Conservation (phyloP, 2,113 vertebrate genomes). For the Potamarius usumacintae region DNA sequence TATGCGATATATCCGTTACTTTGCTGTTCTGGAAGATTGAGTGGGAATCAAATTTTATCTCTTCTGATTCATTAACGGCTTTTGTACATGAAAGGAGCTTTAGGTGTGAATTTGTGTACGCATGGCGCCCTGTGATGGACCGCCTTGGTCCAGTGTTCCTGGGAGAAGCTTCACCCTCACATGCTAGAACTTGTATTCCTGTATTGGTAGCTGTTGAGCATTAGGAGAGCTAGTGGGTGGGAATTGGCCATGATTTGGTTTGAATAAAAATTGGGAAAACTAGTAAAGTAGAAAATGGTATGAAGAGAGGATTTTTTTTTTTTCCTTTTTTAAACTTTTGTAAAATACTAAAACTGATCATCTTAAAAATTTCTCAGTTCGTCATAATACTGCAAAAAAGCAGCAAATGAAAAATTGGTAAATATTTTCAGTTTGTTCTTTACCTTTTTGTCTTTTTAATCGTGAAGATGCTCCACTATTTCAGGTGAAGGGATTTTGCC, state of each 20-base stretch:
- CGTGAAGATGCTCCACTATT: not conserved
- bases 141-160: too few species aligned
- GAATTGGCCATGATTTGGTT: not conserved
- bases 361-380: not conserved
- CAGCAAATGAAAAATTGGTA: not conserved
- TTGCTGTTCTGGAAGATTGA: too few species aligned
- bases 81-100: not conserved
- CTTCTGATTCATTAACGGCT: too few species aligned
- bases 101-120: not conserved
- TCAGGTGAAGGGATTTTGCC: constrained; percentile 1
- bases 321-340: not conserved
- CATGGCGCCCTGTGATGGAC: not conserved
- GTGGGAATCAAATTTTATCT: too few species aligned
- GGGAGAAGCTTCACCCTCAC: not conserved
- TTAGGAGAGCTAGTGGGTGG: not conserved
- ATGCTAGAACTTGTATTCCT: not conserved
- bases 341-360: not conserved
- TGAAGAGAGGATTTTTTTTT: not conserved
- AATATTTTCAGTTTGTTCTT: not conserved
- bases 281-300: not conserved
- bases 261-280: not conserved
- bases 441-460: not conserved
- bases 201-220: not conserved
- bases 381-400: not conserved
- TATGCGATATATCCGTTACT: too few species aligned